phyloP scores from a whole-genome alignment of 2,888 invertebrate species.

The Atrina japonica region DNA sequence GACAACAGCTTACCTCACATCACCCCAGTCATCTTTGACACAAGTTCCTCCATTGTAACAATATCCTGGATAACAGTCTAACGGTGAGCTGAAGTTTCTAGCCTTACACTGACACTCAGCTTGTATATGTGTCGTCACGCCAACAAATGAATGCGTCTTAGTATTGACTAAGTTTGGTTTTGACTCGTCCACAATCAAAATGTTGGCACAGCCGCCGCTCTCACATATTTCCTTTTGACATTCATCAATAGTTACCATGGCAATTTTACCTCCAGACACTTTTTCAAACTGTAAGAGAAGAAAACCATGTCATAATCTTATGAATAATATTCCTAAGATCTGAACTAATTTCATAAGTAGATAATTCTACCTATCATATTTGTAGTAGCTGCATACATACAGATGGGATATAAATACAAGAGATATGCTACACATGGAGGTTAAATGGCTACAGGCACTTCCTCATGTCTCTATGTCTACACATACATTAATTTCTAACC shows the following conservation, averaged over 20 bases:
- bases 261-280: conserved; percentile 96
- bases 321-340: too few species aligned
- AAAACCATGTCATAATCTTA: too few species aligned
- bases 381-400: too few species aligned
- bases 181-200: conserved; percentile 84
- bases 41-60: conserved; percentile 99
- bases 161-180: conserved; percentile 91
- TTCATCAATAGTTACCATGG: conserved; percentile 96
- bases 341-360: too few species aligned
- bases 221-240: conserved; percentile 77
- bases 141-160: conserved; percentile 97
- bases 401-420: too few species aligned
- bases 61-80: conserved; percentile 85
- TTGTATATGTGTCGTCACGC: conserved; percentile 94
- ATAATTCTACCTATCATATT: too few species aligned
- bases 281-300: conserved; percentile 87
- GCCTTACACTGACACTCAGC: conserved; percentile 85
- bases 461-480: too few species aligned
- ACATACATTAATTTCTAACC: too few species aligned
- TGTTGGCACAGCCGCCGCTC: conserved; percentile 94
- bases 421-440: too few species aligned
- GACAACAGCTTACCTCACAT: conserved; percentile 61
- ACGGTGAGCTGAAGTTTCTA: conserved; percentile 89
- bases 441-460: too few species aligned
- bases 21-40: conserved; percentile 81